A percentile compares a stretch with the other conserved stretches of the same genome.
phyloP scores from a whole-genome alignment of 1,140 invertebrate genomes.

The Anoplolepis gracilipes region DNA sequence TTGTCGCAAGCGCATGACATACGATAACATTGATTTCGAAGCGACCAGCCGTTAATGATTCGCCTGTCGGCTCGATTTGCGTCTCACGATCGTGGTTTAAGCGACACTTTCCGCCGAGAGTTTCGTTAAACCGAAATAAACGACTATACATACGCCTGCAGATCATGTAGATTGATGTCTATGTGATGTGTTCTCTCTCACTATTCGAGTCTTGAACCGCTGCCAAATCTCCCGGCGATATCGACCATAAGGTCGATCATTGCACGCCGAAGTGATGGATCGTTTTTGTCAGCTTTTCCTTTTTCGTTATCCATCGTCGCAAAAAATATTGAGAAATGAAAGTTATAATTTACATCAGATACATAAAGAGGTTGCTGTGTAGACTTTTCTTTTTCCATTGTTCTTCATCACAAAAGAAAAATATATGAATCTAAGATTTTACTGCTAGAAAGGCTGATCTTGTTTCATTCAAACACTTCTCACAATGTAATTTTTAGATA shows the following conservation, averaged over 20 bases:
- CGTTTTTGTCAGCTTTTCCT: not conserved
- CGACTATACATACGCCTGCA: not conserved
- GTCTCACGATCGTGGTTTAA: not conserved
- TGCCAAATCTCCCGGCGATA: constrained; percentile 34
- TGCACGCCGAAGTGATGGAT: constrained; percentile 20
- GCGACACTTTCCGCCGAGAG: not conserved
- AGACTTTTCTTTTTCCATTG: not conserved
- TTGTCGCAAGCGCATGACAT: not conserved
- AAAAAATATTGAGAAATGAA: not conserved
- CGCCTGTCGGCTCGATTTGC: not conserved
- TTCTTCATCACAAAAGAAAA: not conserved
- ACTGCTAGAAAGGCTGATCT: not conserved
- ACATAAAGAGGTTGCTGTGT: not conserved
- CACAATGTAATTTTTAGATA: not conserved
- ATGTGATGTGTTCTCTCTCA: constrained; percentile 6
- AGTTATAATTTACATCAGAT: not conserved
- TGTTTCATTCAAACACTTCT: not conserved
- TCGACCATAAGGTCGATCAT: constrained; percentile 24
- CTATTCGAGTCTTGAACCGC: constrained; percentile 7
- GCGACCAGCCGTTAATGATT: not conserved
- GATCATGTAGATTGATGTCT: constrained; percentile 11
- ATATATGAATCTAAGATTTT: not conserved
- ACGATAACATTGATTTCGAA: constrained; percentile 17
- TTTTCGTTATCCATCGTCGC: not conserved
- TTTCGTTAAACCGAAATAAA: constrained; percentile 56